A percentile compares a stretch with the other conserved stretches of the same genome.
These are phyloP conservation scores for Pantala flavescens DNA, from an alignment of 1,140 invertebrate genomes.

Conservation along the genomic window DNA sequence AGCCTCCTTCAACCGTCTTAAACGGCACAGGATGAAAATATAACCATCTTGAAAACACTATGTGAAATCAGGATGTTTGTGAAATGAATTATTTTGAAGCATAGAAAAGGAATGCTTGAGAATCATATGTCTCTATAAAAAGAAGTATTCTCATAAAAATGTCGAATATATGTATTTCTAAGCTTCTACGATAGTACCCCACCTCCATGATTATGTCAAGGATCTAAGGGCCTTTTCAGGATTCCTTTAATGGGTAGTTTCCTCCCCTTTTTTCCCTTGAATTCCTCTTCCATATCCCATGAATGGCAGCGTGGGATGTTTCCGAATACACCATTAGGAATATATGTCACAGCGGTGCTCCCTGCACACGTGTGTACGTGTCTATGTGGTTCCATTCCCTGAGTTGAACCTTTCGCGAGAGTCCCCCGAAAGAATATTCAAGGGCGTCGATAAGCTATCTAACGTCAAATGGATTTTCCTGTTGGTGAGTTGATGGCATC, in stretches of 20 bases:
- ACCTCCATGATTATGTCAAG: no score
- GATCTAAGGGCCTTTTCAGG: neutral
- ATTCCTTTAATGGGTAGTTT: neutral
- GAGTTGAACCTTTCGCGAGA: no score
- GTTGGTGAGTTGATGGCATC: neutral
- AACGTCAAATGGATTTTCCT: neutral
- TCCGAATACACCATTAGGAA: neutral
- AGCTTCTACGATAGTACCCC: no score
- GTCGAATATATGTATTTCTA: no score
- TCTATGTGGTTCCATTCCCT: neutral
- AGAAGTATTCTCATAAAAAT: no score
- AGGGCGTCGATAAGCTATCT: neutral
- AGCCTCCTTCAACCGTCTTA: no score
- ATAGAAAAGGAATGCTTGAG: no score
- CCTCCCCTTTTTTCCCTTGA: neutral
- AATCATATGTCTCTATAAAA: no score
- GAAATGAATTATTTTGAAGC: no score
- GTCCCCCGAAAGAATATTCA: neutral
- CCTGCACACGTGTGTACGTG: neutral
- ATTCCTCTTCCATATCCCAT: neutral
- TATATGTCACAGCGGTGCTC: neutral
- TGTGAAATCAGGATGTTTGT: no score
- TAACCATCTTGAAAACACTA: no score
- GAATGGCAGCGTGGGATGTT: neutral
- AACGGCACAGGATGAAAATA: no score